Base-by-base conservation (phyloP, 2,113 vertebrate genomes). In the Lampris incognitus region DNA sequence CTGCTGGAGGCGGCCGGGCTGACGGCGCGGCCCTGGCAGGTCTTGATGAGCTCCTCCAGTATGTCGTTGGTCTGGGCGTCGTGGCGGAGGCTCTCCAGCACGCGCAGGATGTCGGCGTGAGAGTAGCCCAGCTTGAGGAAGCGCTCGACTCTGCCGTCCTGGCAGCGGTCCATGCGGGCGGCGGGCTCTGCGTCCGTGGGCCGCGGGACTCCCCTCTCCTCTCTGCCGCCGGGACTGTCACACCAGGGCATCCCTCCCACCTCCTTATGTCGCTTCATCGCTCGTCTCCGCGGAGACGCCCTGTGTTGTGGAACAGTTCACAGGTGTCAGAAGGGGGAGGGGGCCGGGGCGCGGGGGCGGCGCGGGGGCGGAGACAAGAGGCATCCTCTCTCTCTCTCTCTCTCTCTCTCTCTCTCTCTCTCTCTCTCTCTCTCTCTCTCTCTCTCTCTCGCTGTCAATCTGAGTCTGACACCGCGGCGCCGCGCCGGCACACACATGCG, bases 41-140 rank as follows among this genome's bases (percentile, higher is more conserved):
- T 95, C 74, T 94, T 95, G 66, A 98, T 96, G 68, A 98, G 91
- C 89, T 97, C 96, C 89, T 95, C 95, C 48, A 98, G 91, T 76
- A 97, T 94, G 5, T 97, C 96, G 0, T 98, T 97, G 85, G 96
- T 97, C 88, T 96, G 92, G 9, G 97, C 96, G 2, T 92, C 94
- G 0, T 93, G 91, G 0, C 88, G 93, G 59, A 97, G 92, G 87
- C 84, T 96, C 81, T 94, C 92, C 88, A 98, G 92, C 37, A 96
- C 97, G 77, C 94, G 90, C 82, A 94, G 64, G 63, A 97, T 96
- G 58, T 97, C 95, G 1, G 89, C 74, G 9, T 78, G 92, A 56
- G 89, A 40, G 59, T 97, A 98, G 11, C 97, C 97, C 77, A 98
- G 83, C 89, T 97, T 97, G 76, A 94, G 94, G 82, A 97, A 97